Percentiles rank a stretch among this genome's conserved stretches.
Conservation (phyloP, 2,888 invertebrate species). For the Hoplodrina blanda region DNA sequence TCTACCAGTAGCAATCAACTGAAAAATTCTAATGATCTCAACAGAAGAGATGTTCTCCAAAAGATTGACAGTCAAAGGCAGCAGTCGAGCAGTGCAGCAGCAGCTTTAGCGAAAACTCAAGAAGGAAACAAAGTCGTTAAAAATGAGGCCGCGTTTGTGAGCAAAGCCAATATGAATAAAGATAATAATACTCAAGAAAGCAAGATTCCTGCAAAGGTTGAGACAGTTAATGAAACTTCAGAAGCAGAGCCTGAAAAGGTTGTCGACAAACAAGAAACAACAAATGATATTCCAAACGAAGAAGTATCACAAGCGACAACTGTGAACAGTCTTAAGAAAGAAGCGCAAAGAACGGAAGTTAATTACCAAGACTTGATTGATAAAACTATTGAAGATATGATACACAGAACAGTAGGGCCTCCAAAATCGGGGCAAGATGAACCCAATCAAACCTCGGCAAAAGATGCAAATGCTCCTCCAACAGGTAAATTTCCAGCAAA, state of each 20-base stretch:
- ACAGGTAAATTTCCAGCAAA: slow-evolving; percentile 60
- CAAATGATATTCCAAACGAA: slow-evolving; percentile 39
- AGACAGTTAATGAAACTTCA: slow-evolving; percentile 47
- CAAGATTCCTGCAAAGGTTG: slow-evolving; percentile 62
- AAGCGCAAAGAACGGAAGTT: slow-evolving; percentile 75
- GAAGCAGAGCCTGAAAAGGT: slow-evolving; percentile 54
- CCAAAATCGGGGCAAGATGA: slow-evolving; percentile 73
- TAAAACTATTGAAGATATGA: slow-evolving; percentile 86
- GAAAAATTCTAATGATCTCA: slow-evolving; percentile 86
- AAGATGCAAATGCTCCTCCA: slow-evolving; percentile 57
- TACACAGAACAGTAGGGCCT: slow-evolving; percentile 74
- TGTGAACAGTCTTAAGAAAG: slow-evolving; percentile 62
- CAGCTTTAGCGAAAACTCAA: slow-evolving; percentile 73
- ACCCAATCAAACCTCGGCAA: slow-evolving; percentile 56
- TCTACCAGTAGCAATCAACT: slow-evolving; percentile 83
- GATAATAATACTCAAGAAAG: slow-evolving; percentile 57
- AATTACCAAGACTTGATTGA: slow-evolving; percentile 85
- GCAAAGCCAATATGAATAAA: slow-evolving; percentile 69
- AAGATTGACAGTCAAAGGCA: slow-evolving; percentile 86
- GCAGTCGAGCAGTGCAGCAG: slow-evolving; percentile 73
- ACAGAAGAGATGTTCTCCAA: slow-evolving; percentile 85
- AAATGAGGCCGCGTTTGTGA: slow-evolving; percentile 79
- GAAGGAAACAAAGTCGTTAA: slow-evolving; percentile 76
- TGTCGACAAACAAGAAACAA: slow-evolving; percentile 52
- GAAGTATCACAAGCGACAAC: slow-evolving; percentile 21